Base-by-base conservation (phyloP, 2,888 invertebrate genomes). In the Sarcophaga carnaria region DNA sequence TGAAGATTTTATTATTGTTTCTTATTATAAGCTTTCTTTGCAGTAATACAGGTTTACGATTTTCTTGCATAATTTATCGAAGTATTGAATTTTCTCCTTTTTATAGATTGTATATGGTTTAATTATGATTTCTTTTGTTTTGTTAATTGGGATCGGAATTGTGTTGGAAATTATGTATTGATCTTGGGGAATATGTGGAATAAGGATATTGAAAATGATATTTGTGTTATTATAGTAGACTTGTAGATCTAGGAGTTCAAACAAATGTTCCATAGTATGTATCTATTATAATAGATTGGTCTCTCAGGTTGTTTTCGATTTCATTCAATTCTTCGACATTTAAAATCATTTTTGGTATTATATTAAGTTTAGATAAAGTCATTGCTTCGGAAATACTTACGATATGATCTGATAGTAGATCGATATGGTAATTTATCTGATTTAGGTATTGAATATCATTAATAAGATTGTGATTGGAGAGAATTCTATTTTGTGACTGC, bases 321-420 rank as follows among this genome's bases (percentile, higher is more conserved):
- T 74, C 22, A 45, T 66, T 66, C 49, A 27, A 20, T 72, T 72
- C 54, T 37, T 54, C 45, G n/a, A 20, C 49, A 14, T 72, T 80
- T 20, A 25, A 71, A 17, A 71, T 71, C 27, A 59, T 71, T 71
- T 59, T 71, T 17, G 17, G n/a, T 59, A 71, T 71, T 27, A 88
- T 70, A 82, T 85, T 59, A 75, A 77, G 62, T 20, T 14, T 22
- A 47, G 59, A 62, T 22, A 47, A 27, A 11, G 20, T 20, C 25
- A 89, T 88, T 90, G 20, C 20, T 20, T 20, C 20, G 20, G 20
- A 20, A 20, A 20, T 20, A 20, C 20, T 20, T 20, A 20, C 20
- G 20, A 20, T 20, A 20, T 20, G 20, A 20, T 20, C 20, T 20
- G 20, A 20, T 20, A 20, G 20, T 86, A 83, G 71, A 78, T 71